phyloP scores from a whole-genome alignment of 2,888 invertebrate genomes.

The Drosophila demipolita region DNA sequence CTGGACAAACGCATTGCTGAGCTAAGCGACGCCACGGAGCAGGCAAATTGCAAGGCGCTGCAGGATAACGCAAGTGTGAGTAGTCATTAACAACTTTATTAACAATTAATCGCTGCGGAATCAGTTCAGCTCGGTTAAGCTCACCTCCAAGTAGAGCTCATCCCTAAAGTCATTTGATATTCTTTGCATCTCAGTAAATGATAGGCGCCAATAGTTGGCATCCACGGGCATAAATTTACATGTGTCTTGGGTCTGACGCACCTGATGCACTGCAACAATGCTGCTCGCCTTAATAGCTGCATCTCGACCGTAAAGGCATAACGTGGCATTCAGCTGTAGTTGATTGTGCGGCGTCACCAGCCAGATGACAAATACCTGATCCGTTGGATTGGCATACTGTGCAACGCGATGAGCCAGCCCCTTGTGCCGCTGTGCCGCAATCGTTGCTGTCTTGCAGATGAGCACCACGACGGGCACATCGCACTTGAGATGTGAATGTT shows the following conservation, averaged over 20 bases:
- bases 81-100: constrained; percentile 54
- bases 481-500: constrained; percentile 17
- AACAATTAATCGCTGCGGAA: not conserved
- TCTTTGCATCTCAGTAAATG: constrained; percentile 35
- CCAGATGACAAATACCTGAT: constrained; percentile 60
- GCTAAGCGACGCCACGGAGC: constrained; percentile 89
- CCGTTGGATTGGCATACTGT: not conserved
- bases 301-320: constrained; percentile 59
- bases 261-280: constrained; percentile 36
- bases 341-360: constrained; percentile 47
- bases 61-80: constrained; percentile 92
- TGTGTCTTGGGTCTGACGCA: constrained; percentile 19
- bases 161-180: constrained; percentile 65
- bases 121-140: constrained; percentile 13
- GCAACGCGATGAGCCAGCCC: not conserved
- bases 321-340: constrained; percentile 37
- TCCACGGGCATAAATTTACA: constrained; percentile 36
- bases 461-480: constrained; percentile 61
- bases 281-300: constrained; percentile 23
- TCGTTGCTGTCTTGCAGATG: constrained; percentile 44
- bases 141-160: constrained; percentile 59
- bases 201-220: constrained; percentile 54
- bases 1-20: constrained; percentile 89
- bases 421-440: not conserved
- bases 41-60: constrained; percentile 89